Evolutionary conservation across 2,888 invertebrate species (phyloP), one percentile per base, ranked within the genome.

Genomic region (Patella ulyssiponensis): DNA sequence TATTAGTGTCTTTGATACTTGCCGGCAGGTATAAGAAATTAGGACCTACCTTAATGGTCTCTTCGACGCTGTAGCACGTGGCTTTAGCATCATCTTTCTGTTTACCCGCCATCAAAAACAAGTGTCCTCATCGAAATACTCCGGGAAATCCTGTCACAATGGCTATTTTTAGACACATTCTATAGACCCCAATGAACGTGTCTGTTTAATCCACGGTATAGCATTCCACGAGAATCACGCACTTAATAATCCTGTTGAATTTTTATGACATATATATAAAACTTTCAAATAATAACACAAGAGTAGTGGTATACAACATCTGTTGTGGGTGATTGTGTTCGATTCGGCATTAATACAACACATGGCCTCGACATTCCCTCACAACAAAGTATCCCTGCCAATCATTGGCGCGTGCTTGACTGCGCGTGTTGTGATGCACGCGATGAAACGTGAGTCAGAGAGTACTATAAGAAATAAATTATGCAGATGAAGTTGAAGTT

Each of bases 381-480:
- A 64, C 64, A 64, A 64, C 23, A 64, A 23, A 64, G 20, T 23
- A 20, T 64, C 20, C 64, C 64, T 64, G 64, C 23, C 64, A 64
- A 64, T 64, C 64, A 64, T 64, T 64, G 64, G 64, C 64, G 64
- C 64, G 64, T 64, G 64, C 64, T 64, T 64, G 44, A 44, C 23
- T 64, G 20, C 64, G 20, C 64, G 44, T 77, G 75, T 78, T 76
- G 54, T 77, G 74, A 75, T 77, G 72, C 77, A 77, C 79, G 77
- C 75, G 79, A 53, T 23, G 54, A 56, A 27, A 69, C 74, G 56
- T 79, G 79, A 79, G 79, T 79, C 79, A 79, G 53, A 69, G 54
- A 74, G 76, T 79, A 74, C 74, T 74, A 72, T 51, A 73, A 54
- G 52, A 52, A 76, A 79, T 79, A 79, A 72, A 77, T 79, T 79